Evolutionary conservation across 1,140 invertebrate species (phyloP).

Genomic region (Cephus cinctus): DNA sequence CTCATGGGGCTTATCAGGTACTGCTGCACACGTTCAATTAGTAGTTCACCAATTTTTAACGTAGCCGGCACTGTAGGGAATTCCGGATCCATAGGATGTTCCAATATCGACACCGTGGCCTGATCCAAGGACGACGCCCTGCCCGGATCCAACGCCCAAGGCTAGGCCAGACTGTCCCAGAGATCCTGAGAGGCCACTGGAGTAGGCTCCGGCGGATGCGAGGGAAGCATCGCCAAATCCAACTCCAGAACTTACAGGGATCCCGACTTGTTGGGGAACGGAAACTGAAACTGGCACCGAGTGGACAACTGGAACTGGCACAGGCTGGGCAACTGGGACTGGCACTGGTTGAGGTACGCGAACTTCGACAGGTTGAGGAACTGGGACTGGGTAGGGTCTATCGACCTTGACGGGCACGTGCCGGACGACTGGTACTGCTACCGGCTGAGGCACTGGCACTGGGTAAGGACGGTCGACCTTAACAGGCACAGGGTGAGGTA

Average conservation of each 20-base stretch:
- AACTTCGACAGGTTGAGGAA: slow-evolving; percentile 25
- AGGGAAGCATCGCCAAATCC: background rate
- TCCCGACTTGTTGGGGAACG: background rate
- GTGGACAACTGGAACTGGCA: slow-evolving; percentile 22
- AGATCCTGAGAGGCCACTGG: background rate
- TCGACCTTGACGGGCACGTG: slow-evolving; percentile 34
- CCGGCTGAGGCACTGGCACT: slow-evolving; percentile 31
- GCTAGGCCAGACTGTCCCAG: background rate
- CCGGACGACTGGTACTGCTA: slow-evolving; percentile 29
- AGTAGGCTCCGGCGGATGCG: background rate
- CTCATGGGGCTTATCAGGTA: too few relatives aligned
- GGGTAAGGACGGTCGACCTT: slow-evolving; percentile 36
- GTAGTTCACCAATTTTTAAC: background rate
- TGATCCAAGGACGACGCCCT: background rate
- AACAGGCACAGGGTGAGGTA: slow-evolving; percentile 28
- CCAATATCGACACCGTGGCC: background rate
- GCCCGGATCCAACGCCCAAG: slow-evolving; percentile 1
- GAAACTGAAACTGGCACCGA: slow-evolving; percentile 14
- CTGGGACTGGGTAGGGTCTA: slow-evolving; percentile 32
- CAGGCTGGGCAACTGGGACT: slow-evolving; percentile 25
- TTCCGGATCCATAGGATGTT: background rate
- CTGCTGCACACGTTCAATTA: too few relatives aligned
- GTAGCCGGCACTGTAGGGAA: background rate
- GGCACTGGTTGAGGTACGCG: background rate
- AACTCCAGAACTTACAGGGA: background rate